phyloP scores from a whole-genome alignment of 2,113 vertebrate species.

The Hemichromis elongatus region DNA sequence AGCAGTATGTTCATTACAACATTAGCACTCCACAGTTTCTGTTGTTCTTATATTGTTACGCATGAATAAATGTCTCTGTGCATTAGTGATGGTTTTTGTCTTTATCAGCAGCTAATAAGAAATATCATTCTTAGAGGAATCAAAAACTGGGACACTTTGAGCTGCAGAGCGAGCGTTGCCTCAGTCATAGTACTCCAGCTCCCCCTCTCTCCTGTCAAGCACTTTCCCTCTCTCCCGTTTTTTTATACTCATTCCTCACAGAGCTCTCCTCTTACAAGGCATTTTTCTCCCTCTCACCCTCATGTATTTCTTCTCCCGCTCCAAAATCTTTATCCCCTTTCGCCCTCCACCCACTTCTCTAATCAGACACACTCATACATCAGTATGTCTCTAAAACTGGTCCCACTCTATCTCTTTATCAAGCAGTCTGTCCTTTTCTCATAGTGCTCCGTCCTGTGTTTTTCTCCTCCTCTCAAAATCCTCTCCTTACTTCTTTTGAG shows the following conservation, averaged over 20 bases:
- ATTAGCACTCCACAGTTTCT: not conserved
- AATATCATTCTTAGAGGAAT: slow-evolving; percentile 4
- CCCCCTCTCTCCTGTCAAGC: slow-evolving; percentile 55
- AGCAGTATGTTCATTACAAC: not conserved
- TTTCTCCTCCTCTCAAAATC: not conserved
- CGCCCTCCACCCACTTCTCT: slow-evolving; percentile 11
- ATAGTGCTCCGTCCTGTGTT: slow-evolving; percentile 17
- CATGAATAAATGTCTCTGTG: not conserved
- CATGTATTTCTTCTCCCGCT: slow-evolving; percentile 1
- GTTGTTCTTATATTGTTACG: slow-evolving; percentile 6
- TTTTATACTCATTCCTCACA: not conserved
- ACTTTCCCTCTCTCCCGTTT: not conserved
- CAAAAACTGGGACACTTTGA: slow-evolving; percentile 18
- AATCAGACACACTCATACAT: slow-evolving; percentile 43
- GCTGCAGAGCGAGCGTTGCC: slow-evolving; percentile 9
- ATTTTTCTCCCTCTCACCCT: not conserved
- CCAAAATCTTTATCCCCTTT: not conserved
- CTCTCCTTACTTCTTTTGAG: slow-evolving; percentile 14
- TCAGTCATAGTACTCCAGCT: slow-evolving; percentile 61
- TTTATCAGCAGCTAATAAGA: not conserved
- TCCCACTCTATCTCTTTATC: slow-evolving; percentile 47
- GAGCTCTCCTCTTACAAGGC: not conserved
- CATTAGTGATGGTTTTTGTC: not conserved
- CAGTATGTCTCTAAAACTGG: slow-evolving; percentile 26
- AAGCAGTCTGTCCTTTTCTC: slow-evolving; percentile 5